Evolutionary conservation across 2,113 vertebrate genomes (phyloP).

Genomic region (rabbit (Oryctolagus cuniculus)): mOryCun1.1 NC_091453.1:17538501-17539000

Average conservation of each 20-base stretch:
- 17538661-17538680: neutral
- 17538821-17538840: neutral
- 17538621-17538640: too few species aligned
- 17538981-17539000: neutral
- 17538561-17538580: too few species aligned
- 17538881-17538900: neutral
- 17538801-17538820: neutral
- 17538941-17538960: neutral
- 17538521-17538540: too few species aligned
- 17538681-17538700: neutral
- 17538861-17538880: neutral
- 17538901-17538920: neutral
- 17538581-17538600: too few species aligned
- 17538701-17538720: neutral
- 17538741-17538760: neutral
- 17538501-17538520: too few species aligned
- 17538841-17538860: neutral
- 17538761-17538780: neutral
- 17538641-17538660: neutral
- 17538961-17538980: neutral
- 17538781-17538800: neutral
- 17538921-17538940: conserved; percentile 14
- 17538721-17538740: neutral
- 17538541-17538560: too few species aligned
- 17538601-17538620: too few species aligned